phyloP scores from a whole-genome alignment of 2,888 invertebrate species.

The Tenthredo livida region DNA sequence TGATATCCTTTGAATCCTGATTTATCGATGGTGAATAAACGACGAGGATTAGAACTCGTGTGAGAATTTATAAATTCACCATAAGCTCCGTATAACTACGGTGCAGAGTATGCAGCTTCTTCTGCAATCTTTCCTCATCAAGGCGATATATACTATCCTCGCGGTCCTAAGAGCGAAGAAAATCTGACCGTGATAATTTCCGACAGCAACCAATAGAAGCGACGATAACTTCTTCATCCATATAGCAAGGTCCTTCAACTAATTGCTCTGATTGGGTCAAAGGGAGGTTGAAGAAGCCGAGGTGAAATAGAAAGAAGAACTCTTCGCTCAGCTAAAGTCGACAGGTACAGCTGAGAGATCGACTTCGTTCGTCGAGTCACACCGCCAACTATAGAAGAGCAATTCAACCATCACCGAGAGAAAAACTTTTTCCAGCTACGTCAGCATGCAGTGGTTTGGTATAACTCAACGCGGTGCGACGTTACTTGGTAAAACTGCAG shows the following conservation, averaged over 20 bases:
- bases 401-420: slow-evolving; percentile 13
- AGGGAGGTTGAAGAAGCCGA: not conserved
- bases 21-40: not conserved
- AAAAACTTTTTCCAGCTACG: slow-evolving; percentile 36
- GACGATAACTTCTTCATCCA: slow-evolving; percentile 12
- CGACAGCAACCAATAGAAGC: not conserved
- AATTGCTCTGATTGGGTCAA: slow-evolving; percentile 24
- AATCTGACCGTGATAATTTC: slow-evolving; percentile 26
- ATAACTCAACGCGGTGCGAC: not conserved
- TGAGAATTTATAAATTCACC: not conserved
- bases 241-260: slow-evolving; percentile 3
- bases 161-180: not conserved
- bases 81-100: not conserved
- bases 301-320: slow-evolving; percentile 5
- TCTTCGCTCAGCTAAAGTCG: slow-evolving; percentile 8
- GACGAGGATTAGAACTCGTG: not conserved
- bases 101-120: not conserved
- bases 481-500: not conserved
- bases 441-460: slow-evolving; percentile 8
- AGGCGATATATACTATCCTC: not conserved
- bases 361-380: slow-evolving; percentile 38
- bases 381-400: slow-evolving; percentile 27
- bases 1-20: not conserved
- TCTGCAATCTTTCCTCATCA: not conserved
- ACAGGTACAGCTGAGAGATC: slow-evolving; percentile 3